These are phyloP conservation scores for Sebastes wilsoni DNA, from an alignment of 2,797 vertebrate species.

Conservation along the genomic window DNA sequence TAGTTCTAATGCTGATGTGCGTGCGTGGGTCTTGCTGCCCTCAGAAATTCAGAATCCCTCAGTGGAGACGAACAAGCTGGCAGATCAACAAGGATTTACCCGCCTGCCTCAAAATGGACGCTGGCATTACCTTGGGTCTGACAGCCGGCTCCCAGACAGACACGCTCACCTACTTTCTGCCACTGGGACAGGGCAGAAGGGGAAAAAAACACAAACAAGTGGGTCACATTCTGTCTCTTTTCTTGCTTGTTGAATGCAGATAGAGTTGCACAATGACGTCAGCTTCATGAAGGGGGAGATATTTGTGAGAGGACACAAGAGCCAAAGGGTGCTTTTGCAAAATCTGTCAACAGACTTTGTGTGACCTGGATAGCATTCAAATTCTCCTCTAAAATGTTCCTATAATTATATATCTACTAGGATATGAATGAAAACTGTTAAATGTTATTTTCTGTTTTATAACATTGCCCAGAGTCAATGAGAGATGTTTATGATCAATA, in stretches of 20 bases:
- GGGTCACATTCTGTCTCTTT: slow-evolving; percentile 52
- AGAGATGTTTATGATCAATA: not conserved
- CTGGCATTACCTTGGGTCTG: slow-evolving; percentile 55
- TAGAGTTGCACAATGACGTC: not conserved
- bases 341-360: not conserved
- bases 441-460: not conserved
- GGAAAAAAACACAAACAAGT: not conserved
- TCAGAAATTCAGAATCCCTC: slow-evolving; percentile 10
- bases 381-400: not conserved
- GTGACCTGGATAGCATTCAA: not conserved
- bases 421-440: not conserved
- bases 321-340: not conserved
- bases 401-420: not conserved
- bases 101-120: slow-evolving; percentile 50
- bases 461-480: not conserved
- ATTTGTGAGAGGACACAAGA: not conserved
- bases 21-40: not conserved
- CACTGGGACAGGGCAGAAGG: not conserved
- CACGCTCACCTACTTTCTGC: slow-evolving; percentile 67
- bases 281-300: not conserved
- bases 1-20: not conserved
- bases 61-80: slow-evolving; percentile 17
- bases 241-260: slow-evolving; percentile 17
- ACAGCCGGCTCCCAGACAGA: slow-evolving; percentile 53
- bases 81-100: slow-evolving; percentile 67